phyloP scores from a whole-genome alignment of 2,888 invertebrate species.

The Aricia artaxerxes region DNA sequence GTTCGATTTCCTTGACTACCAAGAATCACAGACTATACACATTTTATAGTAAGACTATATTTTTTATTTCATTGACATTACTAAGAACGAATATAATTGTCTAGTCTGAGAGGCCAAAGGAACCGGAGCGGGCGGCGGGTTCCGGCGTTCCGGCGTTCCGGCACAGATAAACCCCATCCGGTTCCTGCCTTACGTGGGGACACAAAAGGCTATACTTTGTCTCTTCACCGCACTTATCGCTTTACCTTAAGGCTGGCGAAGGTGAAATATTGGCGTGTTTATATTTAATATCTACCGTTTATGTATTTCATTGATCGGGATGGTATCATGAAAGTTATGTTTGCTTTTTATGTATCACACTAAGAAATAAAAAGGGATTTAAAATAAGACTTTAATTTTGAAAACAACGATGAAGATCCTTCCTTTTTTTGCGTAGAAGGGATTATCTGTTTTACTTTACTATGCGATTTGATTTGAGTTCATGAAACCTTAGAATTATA shows the following conservation, averaged over 20 bases:
- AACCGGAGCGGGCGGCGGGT: slow-evolving; percentile 70
- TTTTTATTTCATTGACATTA: background rate
- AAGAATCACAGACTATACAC: no score
- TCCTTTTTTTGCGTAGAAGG: no score
- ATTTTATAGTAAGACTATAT: background rate
- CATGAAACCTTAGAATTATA: no score
- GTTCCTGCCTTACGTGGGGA: slow-evolving; percentile 75
- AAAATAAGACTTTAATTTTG: no score
- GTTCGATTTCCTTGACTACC: background rate
- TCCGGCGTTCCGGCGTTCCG: slow-evolving; percentile 67
- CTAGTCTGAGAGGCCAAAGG: slow-evolving; percentile 66
- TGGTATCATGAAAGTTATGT: background rate
- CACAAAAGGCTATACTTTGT: slow-evolving; percentile 53
- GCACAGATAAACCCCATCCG: slow-evolving; percentile 78
- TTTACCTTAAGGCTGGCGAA: slow-evolving; percentile 5
- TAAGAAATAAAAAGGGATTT: no score
- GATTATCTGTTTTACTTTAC: no score
- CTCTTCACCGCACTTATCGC: slow-evolving; percentile 23
- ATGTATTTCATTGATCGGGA: background rate
- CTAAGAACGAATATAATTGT: slow-evolving; percentile 50
- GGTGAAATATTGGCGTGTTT: slow-evolving; percentile 19
- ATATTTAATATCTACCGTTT: background rate
- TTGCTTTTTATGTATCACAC: background rate
- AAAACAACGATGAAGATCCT: no score
- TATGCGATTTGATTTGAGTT: no score